These are phyloP conservation scores for Aricia agestis DNA, from an alignment of 1,140 invertebrate genomes.

Conservation along the genomic window DNA sequence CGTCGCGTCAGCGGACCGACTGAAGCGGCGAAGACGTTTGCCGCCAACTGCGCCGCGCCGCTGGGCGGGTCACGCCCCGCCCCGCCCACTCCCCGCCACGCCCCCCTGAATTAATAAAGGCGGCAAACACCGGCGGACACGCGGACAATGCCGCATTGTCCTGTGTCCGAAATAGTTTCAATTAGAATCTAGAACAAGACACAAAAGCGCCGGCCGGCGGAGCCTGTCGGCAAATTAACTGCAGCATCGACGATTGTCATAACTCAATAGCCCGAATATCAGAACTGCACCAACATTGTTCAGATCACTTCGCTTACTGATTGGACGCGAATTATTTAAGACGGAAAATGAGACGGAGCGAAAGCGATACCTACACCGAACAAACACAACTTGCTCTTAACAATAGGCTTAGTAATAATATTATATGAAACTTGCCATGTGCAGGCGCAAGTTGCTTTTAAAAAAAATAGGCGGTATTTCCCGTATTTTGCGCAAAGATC, in stretches of 20 bases:
- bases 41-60: conserved; percentile 46
- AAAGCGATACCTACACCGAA: neutral
- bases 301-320: conserved; percentile 7
- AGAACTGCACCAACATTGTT: neutral
- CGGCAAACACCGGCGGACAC: conserved; percentile 71
- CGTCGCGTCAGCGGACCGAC: conserved; percentile 64
- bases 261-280: conserved; percentile 2
- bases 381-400: no score
- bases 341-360: neutral
- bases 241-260: conserved; percentile 56
- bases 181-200: conserved; percentile 67
- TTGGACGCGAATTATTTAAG: neutral
- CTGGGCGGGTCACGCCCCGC: conserved; percentile 50
- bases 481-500: no score
- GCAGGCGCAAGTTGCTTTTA: no score
- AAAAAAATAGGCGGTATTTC: no score
- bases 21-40: conserved; percentile 39
- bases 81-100: conserved; percentile 55
- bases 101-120: conserved; percentile 74
- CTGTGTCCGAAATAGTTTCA: conserved; percentile 73
- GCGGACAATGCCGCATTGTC: conserved; percentile 74
- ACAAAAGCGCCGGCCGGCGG: conserved; percentile 55
- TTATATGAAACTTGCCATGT: no score
- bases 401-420: no score
- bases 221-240: conserved; percentile 63